Percentiles rank a stretch among this genome's conserved stretches.
Conservation (phyloP, 2,888 invertebrate genomes). For the Serrognathus titanus region DNA sequence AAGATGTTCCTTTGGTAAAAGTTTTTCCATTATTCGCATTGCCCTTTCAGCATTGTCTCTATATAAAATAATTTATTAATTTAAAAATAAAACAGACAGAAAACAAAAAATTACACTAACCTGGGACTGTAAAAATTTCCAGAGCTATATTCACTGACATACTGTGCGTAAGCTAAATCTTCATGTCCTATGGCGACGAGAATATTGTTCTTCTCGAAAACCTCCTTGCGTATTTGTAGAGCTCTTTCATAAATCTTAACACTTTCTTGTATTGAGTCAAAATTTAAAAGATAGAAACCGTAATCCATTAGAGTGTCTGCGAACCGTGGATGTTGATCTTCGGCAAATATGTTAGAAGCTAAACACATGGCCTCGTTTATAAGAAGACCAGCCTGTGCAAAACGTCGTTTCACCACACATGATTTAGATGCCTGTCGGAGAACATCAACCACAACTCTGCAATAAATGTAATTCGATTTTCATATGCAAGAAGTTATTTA, state of each 20-base stretch:
- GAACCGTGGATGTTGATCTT: conserved; percentile 72
- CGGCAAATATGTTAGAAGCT: conserved; percentile 59
- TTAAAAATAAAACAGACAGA: too few relatives aligned
- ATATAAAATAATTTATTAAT: conserved; percentile 1
- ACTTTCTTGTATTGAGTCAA: conserved; percentile 79
- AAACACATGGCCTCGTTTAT: conserved; percentile 78
- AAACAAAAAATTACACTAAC: conserved; percentile 43
- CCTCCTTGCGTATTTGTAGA: conserved; percentile 65
- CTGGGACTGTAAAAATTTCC: conserved; percentile 79
- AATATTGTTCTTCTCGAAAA: conserved; percentile 82
- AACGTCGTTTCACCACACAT: conserved; percentile 85
- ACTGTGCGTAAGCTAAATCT: conserved; percentile 89
- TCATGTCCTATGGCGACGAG: conserved; percentile 88
- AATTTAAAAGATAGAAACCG: conserved; percentile 86
- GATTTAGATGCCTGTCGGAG: conserved; percentile 83
- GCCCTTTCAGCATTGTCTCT: conserved; percentile 81
- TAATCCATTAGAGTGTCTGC: conserved; percentile 84
- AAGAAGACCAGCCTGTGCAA: conserved; percentile 75
- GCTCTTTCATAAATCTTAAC: conserved; percentile 81
- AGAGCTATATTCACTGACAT: conserved; percentile 87
- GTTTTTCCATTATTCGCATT: conserved; percentile 73
- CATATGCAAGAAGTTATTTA: not conserved
- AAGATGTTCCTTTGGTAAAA: conserved; percentile 79
- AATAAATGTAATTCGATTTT: conserved; percentile 17
- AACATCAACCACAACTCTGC: conserved; percentile 73